A percentile compares a stretch with the other conserved stretches of the same genome.
phyloP scores from a whole-genome alignment of 64 coral and sea anemone genomes.

The Stichodactyla mertensii region DNA sequence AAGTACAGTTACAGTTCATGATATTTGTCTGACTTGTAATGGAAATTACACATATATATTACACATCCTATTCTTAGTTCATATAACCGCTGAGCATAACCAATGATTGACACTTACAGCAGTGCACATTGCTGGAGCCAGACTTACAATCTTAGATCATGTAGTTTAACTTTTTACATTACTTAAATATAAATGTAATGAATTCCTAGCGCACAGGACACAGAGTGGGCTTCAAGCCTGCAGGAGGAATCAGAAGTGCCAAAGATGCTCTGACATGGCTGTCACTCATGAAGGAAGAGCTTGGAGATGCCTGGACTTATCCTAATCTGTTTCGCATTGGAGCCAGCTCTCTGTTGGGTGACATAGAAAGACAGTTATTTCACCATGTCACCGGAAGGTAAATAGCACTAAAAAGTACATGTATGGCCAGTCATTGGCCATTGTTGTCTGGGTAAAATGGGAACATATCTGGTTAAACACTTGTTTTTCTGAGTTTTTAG shows the following conservation, averaged over 20 bases:
- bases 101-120: no score
- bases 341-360: conserved; percentile 88
- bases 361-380: conserved; percentile 95
- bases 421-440: neutral
- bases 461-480: neutral
- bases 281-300: conserved; percentile 94
- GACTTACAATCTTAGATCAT: neutral
- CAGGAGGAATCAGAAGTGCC: conserved; percentile 94
- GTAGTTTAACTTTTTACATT: neutral
- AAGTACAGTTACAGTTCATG: no score
- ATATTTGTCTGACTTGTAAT: no score
- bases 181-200: no score
- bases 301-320: conserved; percentile 94
- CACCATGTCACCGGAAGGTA: conserved; percentile 96
- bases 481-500: neutral
- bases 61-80: no score
- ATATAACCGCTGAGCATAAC: no score
- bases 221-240: conserved; percentile 97
- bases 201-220: conserved; percentile 73
- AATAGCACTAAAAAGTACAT: neutral
- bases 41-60: no score
- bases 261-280: conserved; percentile 95
- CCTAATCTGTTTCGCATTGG: conserved; percentile 95
- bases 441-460: no score
- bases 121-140: no score